phyloP scores from a whole-genome alignment of 2,888 invertebrate genomes.

The Brachyopa scutellaris region DNA sequence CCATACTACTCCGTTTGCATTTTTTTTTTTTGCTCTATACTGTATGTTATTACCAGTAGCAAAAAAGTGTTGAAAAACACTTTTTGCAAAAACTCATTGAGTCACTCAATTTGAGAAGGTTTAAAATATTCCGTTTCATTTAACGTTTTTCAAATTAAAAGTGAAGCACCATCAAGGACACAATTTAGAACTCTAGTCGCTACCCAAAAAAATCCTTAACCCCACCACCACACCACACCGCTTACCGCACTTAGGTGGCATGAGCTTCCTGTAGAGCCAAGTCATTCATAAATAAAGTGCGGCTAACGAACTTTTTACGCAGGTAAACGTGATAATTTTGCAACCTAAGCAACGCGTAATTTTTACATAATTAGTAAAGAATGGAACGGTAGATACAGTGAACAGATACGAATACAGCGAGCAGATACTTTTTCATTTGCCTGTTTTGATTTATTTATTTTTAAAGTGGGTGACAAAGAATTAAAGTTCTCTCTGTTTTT shows the following conservation, averaged over 20 bases:
- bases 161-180: conserved; percentile 9
- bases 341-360: conserved; percentile 16
- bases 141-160: conserved; percentile 31
- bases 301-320: background rate
- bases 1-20: too few relatives aligned
- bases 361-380: conserved; percentile 9
- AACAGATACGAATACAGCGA: background rate
- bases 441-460: conserved; percentile 2
- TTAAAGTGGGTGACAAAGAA: conserved; percentile 19
- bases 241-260: too few relatives aligned
- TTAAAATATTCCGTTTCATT: background rate
- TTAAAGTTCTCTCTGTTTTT: background rate
- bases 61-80: too few relatives aligned
- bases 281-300: background rate
- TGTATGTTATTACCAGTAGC: too few relatives aligned
- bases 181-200: background rate
- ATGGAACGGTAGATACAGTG: background rate
- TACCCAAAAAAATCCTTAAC: background rate
- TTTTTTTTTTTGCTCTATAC: too few relatives aligned
- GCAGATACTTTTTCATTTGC: background rate
- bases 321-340: conserved; percentile 31
- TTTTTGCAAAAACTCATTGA: too few relatives aligned
- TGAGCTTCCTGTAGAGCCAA: background rate
- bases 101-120: background rate
- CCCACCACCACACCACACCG: background rate